Evolutionary conservation across 1,140 invertebrate species (phyloP), one percentile per base, ranked within the genome.

Genomic region (Galleria mellonella): DNA sequence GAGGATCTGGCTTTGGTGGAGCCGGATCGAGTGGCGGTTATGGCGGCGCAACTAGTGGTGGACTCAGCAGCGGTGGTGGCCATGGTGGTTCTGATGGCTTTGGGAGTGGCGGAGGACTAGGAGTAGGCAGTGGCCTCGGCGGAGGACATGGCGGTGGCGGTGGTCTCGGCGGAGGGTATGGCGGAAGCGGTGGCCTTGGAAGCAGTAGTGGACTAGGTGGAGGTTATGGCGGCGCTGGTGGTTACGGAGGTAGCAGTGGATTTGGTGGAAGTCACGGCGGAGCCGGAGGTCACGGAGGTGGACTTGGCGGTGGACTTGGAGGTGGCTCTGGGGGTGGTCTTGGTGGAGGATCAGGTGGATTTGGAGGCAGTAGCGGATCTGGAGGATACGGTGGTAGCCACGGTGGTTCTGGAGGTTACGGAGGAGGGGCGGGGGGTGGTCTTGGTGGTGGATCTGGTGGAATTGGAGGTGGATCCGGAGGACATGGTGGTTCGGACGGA

Each of bases 211-310:
- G 43, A 28, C 40, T 32, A 9, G 50, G 46, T 5, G 50, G 35
- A 4, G 43, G 51, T 11, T 47, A 29, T 1, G 53, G 55, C 1
- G 52, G 53, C 8, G 43, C 31, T 32, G 64, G 57, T 30, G 51
- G 55, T 29, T 51, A 33, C n/a, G 62, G 65, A 1, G 44, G 48
- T 32, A 46, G 55, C 46, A 51, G 39, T 32, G 50, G 52, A 41
- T 54, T 49, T 1, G 13, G 17, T 13, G 48, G 32, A 29, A 14
- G 32, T 8, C 23, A 12, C 33, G 44, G 53, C 4, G 43, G 48
- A n/a, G 9, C 11, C 2, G 35, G 35, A 8, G 35, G 30, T 1
- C 8, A n/a, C 30, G 39, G 41, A 9, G 39, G 43, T n/a, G 44
- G 50, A 8, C 9, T 9, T 1, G 43, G 43, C 10, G 49, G 43